phyloP scores from a whole-genome alignment of 2,113 vertebrate genomes.

The Cyanoramphus novaezelandiae region DNA sequence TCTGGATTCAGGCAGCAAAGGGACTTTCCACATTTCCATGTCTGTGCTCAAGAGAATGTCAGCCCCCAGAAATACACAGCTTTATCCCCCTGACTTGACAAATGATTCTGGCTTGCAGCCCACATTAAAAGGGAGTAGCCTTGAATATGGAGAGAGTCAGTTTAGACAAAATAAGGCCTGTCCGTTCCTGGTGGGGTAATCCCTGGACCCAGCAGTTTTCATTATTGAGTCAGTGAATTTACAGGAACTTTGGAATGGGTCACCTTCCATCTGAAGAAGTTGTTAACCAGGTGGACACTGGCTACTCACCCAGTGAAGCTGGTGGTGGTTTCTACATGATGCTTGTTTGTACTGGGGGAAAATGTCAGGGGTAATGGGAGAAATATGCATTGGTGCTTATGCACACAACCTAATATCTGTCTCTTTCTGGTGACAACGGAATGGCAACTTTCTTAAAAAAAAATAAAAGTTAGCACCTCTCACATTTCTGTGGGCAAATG shows the following conservation, averaged over 20 bases:
- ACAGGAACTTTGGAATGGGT: not conserved
- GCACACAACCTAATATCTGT: fast-evolving
- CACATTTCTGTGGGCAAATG: not conserved
- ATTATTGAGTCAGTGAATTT: fast-evolving
- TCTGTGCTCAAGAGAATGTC: not conserved
- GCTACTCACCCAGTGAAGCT: not conserved
- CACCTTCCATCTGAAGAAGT: not conserved
- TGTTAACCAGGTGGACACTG: not conserved
- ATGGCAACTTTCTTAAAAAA: not conserved
- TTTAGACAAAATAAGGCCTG: not conserved
- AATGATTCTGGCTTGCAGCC: not conserved
- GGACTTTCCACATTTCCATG: not conserved
- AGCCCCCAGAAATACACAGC: not conserved
- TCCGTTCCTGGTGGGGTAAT: not conserved
- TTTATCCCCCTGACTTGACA: not conserved
- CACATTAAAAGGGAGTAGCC: fast-evolving
- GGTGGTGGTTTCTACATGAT: not conserved
- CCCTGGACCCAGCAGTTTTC: not conserved
- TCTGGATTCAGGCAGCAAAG: fast-evolving
- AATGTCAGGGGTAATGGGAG: not conserved
- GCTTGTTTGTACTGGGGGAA: not conserved
- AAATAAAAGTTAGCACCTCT: not conserved
- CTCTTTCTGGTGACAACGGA: not conserved
- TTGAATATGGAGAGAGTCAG: not conserved
- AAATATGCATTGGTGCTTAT: fast-evolving